phyloP scores from a whole-genome alignment of 2,113 vertebrate species.

The Ivindomyrus marchei region DNA sequence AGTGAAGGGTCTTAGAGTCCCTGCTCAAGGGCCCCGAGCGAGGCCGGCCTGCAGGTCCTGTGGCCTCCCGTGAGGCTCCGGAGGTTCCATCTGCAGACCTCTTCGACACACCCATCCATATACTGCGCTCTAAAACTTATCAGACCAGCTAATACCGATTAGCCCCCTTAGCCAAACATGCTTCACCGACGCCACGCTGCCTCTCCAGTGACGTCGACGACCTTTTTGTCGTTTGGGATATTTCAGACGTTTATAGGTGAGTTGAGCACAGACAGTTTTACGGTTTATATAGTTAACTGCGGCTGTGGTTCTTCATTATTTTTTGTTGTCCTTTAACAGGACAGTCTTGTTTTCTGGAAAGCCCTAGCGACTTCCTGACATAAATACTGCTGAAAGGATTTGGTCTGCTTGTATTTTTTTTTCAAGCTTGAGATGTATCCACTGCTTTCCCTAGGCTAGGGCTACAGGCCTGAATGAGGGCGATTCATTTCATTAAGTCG shows the following conservation, averaged over 20 bases:
- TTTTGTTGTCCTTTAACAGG: not conserved
- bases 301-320: not conserved
- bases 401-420: not conserved
- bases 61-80: not conserved
- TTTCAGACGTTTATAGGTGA: not conserved
- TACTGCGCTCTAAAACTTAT: not conserved
- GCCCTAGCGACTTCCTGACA: not conserved
- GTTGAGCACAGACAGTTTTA: not conserved
- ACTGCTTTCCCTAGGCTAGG: not conserved
- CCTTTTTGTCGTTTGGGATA: not conserved
- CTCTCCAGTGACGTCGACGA: not conserved
- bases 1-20: not conserved
- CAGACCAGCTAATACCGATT: not conserved
- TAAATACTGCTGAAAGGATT: not conserved
- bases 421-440: not conserved
- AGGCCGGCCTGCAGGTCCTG: not conserved
- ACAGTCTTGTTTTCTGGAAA: not conserved
- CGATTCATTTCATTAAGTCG: conserved; percentile 41
- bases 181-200: not conserved
- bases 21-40: not conserved
- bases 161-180: not conserved
- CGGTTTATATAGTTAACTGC: not conserved
- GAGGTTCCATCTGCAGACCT: not conserved
- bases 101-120: not conserved
- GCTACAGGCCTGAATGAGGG: not conserved